phyloP scores from a whole-genome alignment of 2,113 vertebrate species.

The Rhinogobius similis region DNA sequence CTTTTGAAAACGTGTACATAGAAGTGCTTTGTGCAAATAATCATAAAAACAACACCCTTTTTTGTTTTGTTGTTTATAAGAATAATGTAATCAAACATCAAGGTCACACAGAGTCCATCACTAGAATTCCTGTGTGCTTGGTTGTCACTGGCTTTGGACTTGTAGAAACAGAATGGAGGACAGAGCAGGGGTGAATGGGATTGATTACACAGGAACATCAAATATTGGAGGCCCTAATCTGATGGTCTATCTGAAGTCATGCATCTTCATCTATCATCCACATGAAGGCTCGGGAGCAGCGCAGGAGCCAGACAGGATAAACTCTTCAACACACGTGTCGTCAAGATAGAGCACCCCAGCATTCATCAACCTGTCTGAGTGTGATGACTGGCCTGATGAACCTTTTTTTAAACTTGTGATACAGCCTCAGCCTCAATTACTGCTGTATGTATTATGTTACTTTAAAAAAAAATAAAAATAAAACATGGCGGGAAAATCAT shows the following conservation, averaged over 20 bases:
- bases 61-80: background rate
- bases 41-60: too few species aligned
- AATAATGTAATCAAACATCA: background rate
- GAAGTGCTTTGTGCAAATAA: too few species aligned
- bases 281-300: slow-evolving; percentile 51
- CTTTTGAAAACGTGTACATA: too few species aligned
- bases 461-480: too few species aligned
- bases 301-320: slow-evolving; percentile 48
- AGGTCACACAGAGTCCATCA: background rate
- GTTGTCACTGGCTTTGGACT: slow-evolving; percentile 17
- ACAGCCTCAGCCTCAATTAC: too few species aligned
- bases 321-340: slow-evolving; percentile 45
- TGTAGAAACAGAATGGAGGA: slow-evolving; percentile 25
- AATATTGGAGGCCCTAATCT: slow-evolving; percentile 76
- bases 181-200: slow-evolving; percentile 58
- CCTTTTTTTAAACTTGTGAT: background rate
- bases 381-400: slow-evolving; percentile 25
- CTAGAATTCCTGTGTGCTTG: background rate
- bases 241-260: slow-evolving; percentile 74
- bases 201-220: slow-evolving; percentile 75
- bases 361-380: slow-evolving; percentile 65
- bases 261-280: slow-evolving; percentile 80
- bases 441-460: too few species aligned
- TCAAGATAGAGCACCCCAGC: slow-evolving; percentile 55
- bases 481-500: too few species aligned